These are phyloP conservation scores for Monodelphis domestica DNA, from an alignment of 2,797 vertebrate species.

Conservation along the genomic window DNA sequence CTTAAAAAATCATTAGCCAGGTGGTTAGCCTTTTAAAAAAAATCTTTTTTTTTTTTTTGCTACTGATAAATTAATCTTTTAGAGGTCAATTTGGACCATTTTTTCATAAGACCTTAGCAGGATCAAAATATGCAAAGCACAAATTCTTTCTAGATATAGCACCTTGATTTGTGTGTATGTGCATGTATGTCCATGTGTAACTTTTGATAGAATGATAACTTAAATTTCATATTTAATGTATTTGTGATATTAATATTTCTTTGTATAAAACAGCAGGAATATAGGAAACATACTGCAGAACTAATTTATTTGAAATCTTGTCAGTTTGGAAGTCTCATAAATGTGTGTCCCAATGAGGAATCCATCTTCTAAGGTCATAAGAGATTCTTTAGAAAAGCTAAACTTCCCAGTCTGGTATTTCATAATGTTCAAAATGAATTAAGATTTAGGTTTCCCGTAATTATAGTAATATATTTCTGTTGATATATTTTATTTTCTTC, in stretches of 20 bases:
- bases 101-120: conserved; percentile 2
- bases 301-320: neutral
- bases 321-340: conserved; percentile 11
- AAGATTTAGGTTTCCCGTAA: neutral
- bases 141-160: conserved; percentile 24
- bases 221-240: conserved; percentile 20
- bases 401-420: conserved; percentile 25
- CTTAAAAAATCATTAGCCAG: conserved; percentile 55
- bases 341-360: neutral
- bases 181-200: neutral
- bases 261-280: conserved; percentile 7
- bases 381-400: neutral
- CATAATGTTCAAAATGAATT: neutral
- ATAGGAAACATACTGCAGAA: neutral
- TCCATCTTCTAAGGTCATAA: conserved; percentile 7
- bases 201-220: neutral
- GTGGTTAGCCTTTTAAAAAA: conserved; percentile 31
- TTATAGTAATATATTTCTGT: neutral
- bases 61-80: conserved; percentile 30
- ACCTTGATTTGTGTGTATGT: neutral
- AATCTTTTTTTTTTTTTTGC: conserved; percentile 20
- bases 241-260: conserved; percentile 23
- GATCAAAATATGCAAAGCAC: conserved; percentile 32
- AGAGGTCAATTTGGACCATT: neutral
- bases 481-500: neutral